These are phyloP conservation scores for Lepilemur septentrionalis DNA, from an alignment of 2,797 vertebrate genomes.

Conservation along the genomic window DNA sequence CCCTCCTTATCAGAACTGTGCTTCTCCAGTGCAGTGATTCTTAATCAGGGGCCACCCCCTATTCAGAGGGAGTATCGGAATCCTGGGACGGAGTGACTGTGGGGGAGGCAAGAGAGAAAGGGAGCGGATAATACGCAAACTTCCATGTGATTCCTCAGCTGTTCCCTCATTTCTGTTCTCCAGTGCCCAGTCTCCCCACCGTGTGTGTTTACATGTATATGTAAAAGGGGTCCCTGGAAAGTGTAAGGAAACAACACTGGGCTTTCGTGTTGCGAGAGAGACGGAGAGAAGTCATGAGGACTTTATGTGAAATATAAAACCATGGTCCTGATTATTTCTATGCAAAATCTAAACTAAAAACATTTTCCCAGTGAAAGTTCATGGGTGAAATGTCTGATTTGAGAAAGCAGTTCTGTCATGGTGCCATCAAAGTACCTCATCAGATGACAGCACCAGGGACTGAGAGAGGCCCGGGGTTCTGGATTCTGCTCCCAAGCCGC, in stretches of 20 bases:
- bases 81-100: not conserved
- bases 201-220: not conserved
- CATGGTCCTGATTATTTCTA: not conserved
- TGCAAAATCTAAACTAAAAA: not conserved
- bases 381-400: rapidly evolving
- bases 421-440: slow-evolving; percentile 86
- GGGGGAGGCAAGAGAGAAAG: not conserved
- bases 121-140: not conserved
- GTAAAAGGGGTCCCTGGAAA: not conserved
- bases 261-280: not conserved
- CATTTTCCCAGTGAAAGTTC: not conserved
- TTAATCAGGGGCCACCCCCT: too few relatives aligned
- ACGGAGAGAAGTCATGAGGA: not conserved
- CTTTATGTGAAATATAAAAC: not conserved
- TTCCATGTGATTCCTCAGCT: not conserved
- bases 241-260: not conserved
- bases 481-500: slow-evolving; percentile 89
- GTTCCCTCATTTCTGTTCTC: not conserved
- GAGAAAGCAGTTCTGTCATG: not conserved
- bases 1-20: not conserved
- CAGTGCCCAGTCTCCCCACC: not conserved
- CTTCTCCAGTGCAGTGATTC: not conserved
- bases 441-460: slow-evolving; percentile 90
- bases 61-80: not conserved
- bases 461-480: slow-evolving; percentile 89